phyloP scores from a whole-genome alignment of 2,888 invertebrate genomes.

The Acrobasis suavella region DNA sequence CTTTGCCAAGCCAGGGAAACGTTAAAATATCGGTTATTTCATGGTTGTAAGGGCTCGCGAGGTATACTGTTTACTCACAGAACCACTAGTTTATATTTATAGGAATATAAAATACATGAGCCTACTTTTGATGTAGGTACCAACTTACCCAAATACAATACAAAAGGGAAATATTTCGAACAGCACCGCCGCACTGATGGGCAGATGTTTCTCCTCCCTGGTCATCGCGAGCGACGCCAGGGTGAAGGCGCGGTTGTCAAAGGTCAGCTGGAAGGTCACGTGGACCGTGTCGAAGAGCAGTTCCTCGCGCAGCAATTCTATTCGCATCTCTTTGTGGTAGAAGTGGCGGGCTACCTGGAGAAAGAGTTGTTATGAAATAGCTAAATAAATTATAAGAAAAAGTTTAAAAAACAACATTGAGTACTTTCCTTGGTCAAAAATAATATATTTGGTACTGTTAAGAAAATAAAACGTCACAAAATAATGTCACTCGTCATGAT shows the following conservation, averaged over 20 bases:
- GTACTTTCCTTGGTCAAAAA: too few relatives aligned
- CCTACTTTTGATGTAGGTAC: too few relatives aligned
- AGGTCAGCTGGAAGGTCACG: constrained; percentile 95
- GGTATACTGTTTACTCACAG: too few relatives aligned
- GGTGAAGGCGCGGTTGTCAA: constrained; percentile 96
- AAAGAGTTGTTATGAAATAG: constrained; percentile 10
- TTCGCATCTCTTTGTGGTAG: constrained; percentile 96
- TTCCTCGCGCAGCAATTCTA: constrained; percentile 94
- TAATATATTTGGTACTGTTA: too few relatives aligned
- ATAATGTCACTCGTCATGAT: too few relatives aligned
- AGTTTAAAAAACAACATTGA: too few relatives aligned
- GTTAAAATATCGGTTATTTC: too few relatives aligned
- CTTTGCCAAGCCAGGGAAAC: too few relatives aligned
- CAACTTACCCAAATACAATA: constrained; percentile 94
- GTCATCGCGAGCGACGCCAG: constrained; percentile 92
- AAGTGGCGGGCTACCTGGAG: constrained; percentile 93
- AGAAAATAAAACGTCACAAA: too few relatives aligned
- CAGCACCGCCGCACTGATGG: constrained; percentile 93
- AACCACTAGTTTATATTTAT: too few relatives aligned
- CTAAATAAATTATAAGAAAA: neutral
- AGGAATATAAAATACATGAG: too few relatives aligned
- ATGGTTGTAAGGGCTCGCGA: too few relatives aligned
- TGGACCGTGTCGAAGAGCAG: constrained; percentile 94
- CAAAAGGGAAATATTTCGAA: constrained; percentile 99
- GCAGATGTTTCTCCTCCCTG: constrained; percentile 93